These are phyloP conservation scores for Amazona guildingii DNA, from an alignment of 2,113 vertebrate species.

Conservation along the genomic window DNA sequence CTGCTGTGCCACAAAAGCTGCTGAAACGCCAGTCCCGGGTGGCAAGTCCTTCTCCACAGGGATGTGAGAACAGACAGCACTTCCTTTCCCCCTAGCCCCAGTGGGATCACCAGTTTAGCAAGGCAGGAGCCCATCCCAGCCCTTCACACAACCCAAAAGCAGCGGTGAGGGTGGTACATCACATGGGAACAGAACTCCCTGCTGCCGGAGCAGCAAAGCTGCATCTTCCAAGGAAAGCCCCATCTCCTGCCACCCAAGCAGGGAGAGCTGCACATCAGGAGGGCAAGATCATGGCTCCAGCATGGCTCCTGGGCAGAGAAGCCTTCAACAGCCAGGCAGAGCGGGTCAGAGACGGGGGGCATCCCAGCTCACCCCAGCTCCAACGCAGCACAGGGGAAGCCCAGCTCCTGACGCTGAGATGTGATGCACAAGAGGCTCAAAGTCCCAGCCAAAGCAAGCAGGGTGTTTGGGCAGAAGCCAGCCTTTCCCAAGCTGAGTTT, in stretches of 20 bases:
- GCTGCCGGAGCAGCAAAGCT: not conserved
- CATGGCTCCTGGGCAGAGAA: not conserved
- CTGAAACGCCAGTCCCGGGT: not conserved
- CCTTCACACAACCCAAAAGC: not conserved
- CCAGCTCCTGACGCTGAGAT: not conserved
- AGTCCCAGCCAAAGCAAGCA: not conserved
- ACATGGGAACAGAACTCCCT: not conserved
- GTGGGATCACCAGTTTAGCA: not conserved
- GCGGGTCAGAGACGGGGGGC: fast-evolving
- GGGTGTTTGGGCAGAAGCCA: not conserved
- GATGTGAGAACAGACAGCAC: not conserved
- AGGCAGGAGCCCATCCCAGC: not conserved
- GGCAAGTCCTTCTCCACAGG: not conserved
- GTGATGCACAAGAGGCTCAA: not conserved
- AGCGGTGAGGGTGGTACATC: fast-evolving
- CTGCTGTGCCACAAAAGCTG: not conserved
- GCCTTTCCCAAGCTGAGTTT: not conserved
- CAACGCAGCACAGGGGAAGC: fast-evolving
- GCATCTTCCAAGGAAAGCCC: not conserved
- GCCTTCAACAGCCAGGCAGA: not conserved
- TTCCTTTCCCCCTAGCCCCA: not conserved
- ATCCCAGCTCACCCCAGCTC: fast-evolving
- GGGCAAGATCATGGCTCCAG: not conserved
- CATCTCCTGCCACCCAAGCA: not conserved
- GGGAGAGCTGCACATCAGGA: not conserved